Evolutionary conservation across 2,113 vertebrate species (phyloP).

Genomic region (Andinoacara biseriatus): DNA sequence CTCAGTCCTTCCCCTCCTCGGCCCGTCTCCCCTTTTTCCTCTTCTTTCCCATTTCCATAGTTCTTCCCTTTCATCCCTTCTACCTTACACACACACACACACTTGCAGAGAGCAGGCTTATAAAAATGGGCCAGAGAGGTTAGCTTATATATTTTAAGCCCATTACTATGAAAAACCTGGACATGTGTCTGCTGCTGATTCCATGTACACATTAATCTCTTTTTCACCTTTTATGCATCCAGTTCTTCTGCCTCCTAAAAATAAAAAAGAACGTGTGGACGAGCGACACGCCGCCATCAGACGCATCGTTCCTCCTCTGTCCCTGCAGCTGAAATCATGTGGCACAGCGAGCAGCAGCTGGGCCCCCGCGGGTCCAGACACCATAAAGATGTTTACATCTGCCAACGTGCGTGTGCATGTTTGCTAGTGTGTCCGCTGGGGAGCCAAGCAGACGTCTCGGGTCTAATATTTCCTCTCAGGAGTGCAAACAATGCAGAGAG

Average conservation of each 20-base stretch:
- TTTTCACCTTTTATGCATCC: neutral
- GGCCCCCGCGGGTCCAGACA: constrained; percentile 50
- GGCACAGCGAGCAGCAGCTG: constrained; percentile 38
- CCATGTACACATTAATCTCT: neutral
- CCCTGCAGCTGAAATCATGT: constrained; percentile 50
- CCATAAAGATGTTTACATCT: constrained; percentile 45
- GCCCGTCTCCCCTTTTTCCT: neutral
- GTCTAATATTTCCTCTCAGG: constrained; percentile 66
- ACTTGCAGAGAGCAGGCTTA: neutral
- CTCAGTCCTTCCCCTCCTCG: constrained; percentile 12
- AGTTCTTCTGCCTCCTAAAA: neutral
- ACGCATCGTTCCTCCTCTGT: constrained; percentile 14
- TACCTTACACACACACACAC: neutral
- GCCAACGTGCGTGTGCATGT: constrained; percentile 26
- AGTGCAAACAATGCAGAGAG: constrained; percentile 53
- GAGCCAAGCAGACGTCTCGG: constrained; percentile 55
- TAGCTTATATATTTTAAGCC: neutral
- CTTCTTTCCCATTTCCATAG: neutral
- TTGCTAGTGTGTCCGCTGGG: constrained; percentile 41
- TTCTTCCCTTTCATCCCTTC: neutral
- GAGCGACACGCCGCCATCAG: neutral
- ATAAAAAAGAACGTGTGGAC: neutral
- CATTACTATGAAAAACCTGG: neutral
- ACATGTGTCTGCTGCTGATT: no score
- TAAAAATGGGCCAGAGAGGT: neutral